Evolutionary conservation across 2,888 invertebrate species (phyloP).

Genomic region (Apodemia mormo): DNA sequence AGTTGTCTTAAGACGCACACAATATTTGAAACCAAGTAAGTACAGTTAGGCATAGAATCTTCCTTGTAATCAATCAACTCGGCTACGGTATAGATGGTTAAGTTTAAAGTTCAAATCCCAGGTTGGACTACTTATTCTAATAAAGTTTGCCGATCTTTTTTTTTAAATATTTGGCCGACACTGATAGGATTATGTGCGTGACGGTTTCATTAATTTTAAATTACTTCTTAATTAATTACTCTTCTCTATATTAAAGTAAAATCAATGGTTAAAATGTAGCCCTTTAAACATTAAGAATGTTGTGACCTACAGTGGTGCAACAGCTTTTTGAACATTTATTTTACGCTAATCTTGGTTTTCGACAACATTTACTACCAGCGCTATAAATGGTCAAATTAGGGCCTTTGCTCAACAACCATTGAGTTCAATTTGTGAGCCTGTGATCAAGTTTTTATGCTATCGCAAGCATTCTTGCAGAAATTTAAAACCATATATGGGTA

Average conservation of each 20-base stretch:
- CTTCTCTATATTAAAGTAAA: neutral
- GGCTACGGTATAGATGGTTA: no score
- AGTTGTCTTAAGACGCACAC: no score
- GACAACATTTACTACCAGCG: constrained; percentile 51
- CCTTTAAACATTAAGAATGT: constrained; percentile 53
- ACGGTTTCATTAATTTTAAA: neutral
- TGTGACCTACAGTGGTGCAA: constrained; percentile 48
- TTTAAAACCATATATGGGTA: constrained; percentile 61
- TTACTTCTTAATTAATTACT: neutral
- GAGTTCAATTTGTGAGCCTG: constrained; percentile 67
- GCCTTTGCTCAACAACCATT: constrained; percentile 62
- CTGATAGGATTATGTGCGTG: no score
- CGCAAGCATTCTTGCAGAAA: constrained; percentile 68
- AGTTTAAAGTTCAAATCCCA: no score
- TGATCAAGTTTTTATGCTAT: constrained; percentile 72
- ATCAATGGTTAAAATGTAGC: constrained; percentile 33
- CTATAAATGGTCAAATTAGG: constrained; percentile 66
- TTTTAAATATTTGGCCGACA: no score
- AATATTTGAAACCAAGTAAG: no score
- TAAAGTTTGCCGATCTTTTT: no score
- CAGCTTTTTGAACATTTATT: constrained; percentile 52
- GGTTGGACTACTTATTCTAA: no score
- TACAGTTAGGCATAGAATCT: no score
- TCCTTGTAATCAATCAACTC: no score
- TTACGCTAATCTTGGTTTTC: constrained; percentile 55